Evolutionary conservation across 1,140 invertebrate genomes (phyloP).

Genomic region (Hydropsyche tenuis): DNA sequence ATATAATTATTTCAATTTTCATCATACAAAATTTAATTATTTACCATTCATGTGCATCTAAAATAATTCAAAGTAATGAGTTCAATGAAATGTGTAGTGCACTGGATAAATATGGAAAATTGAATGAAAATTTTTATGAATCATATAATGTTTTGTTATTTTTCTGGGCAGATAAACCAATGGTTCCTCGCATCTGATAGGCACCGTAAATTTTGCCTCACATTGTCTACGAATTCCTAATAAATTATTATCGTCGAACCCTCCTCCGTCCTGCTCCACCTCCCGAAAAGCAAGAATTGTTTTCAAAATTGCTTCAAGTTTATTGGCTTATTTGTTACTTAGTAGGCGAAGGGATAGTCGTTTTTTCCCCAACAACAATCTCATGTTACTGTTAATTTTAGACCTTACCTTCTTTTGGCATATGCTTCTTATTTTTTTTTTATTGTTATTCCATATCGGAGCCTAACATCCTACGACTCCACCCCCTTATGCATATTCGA

Average conservation of each 20-base stretch:
- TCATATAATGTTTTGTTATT: too few species aligned
- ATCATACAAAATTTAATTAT: too few species aligned
- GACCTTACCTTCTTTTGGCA: conserved; percentile 5
- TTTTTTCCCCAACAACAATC: background rate
- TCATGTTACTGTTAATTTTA: conserved; percentile 28
- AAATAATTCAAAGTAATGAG: too few species aligned
- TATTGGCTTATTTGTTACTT: conserved; percentile 37
- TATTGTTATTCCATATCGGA: too few species aligned
- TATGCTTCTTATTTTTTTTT: conserved; percentile 5
- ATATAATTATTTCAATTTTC: too few species aligned
- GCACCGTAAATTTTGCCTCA: conserved; percentile 2
- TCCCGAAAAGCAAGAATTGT: conserved; percentile 37
- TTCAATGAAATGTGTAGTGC: too few species aligned
- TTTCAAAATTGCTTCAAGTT: conserved; percentile 37
- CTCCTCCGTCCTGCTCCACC: conserved; percentile 44
- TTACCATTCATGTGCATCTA: too few species aligned
- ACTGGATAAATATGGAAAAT: too few species aligned
- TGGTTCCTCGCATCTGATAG: background rate
- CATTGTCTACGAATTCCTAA: conserved; percentile 23
- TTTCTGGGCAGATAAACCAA: background rate
- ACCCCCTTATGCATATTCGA: conserved; percentile 30
- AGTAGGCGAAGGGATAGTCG: background rate
- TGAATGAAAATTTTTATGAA: too few species aligned
- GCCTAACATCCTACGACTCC: background rate
- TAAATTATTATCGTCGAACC: conserved; percentile 38